Conservation (phyloP, 2,113 vertebrate genomes). For the Brachirus orientalis region DNA sequence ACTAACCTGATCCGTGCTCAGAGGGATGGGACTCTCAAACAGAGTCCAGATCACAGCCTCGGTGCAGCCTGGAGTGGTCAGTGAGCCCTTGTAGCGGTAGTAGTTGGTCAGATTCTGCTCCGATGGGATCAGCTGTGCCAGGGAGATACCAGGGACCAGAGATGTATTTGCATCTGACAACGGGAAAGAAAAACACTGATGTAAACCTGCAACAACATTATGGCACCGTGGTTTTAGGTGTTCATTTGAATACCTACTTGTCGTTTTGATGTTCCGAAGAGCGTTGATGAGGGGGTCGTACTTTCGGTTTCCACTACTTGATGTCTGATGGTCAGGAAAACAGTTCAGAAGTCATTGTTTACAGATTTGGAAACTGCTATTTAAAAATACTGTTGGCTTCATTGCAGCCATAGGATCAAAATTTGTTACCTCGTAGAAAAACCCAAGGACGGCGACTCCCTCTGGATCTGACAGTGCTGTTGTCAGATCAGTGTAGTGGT, state of each 20-base stretch:
- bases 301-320: conserved; percentile 72
- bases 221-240: not conserved
- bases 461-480: conserved; percentile 61
- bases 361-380: not conserved
- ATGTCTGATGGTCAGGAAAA: conserved; percentile 59
- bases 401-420: not conserved
- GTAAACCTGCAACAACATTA: not conserved
- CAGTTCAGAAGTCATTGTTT: not conserved
- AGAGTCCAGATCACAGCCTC: conserved; percentile 91
- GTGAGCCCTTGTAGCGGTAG: conserved; percentile 91
- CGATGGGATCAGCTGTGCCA: conserved; percentile 83
- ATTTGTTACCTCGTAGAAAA: conserved; percentile 87
- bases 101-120: conserved; percentile 79
- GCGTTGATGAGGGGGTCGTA: conserved; percentile 71
- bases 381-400: no score
- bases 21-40: conserved; percentile 83
- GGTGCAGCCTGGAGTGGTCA: conserved; percentile 88
- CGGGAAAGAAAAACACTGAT: not conserved
- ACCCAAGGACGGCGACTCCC: conserved; percentile 88
- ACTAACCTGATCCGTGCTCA: conserved; percentile 84
- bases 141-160: conserved; percentile 48
- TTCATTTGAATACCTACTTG: conserved; percentile 48
- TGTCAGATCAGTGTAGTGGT: conserved; percentile 18
- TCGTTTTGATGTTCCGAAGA: conserved; percentile 52
- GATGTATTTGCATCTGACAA: conserved; percentile 57